Evolutionary conservation across 2,113 vertebrate genomes (phyloP), one percentile per base, ranked within the genome.

Genomic region (Poeciliopsis turrubarensis): DNA sequence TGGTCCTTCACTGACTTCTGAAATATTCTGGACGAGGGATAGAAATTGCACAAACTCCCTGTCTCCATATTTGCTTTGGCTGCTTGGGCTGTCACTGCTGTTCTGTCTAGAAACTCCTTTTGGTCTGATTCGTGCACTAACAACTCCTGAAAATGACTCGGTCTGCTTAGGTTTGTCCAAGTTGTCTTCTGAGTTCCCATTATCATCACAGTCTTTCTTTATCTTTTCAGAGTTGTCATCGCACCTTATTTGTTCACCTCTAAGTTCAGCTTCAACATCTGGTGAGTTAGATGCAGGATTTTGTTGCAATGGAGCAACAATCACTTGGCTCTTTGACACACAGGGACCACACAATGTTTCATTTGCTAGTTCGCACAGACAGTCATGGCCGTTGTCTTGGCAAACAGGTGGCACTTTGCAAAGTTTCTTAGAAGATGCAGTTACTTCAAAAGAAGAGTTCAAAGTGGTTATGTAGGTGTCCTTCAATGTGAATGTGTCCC

Each of bases 121-220:
- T 0, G 92, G 91, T 54, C 89, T 86, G 3, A 91, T 79, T 57
- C 91, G 90, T 22, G 91, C 90, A 26, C 92, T 93, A 25, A 87
- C 87, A 13, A 89, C 88, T 17, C 81, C 75, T 13, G 87, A 60
- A 47, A 84, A 85, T 1, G 78, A 19, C 19, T 73, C 85, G 0
- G 17, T 57, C 64, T 67, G 84, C 37, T 65, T 27, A 0, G 8
- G 31, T 7, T 41, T 47, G 22, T 17, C 63, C 5, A 15, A 30
- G 72, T 77, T 65, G 30, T 51, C 68, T 30, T 74, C 60, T 4
- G 41, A 75, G 34, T 93, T 93, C 11, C 90, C 90, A 1, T 93
- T 93, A 12, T 87, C 81, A 54, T 93, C 91, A 81, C 72, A 32
- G 61, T 79, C 65, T 14, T 57, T 75, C 39, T 68, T 71, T 4